These are phyloP conservation scores for Eledona agricola DNA, from an alignment of 2,888 invertebrate genomes.

Conservation along the genomic window DNA sequence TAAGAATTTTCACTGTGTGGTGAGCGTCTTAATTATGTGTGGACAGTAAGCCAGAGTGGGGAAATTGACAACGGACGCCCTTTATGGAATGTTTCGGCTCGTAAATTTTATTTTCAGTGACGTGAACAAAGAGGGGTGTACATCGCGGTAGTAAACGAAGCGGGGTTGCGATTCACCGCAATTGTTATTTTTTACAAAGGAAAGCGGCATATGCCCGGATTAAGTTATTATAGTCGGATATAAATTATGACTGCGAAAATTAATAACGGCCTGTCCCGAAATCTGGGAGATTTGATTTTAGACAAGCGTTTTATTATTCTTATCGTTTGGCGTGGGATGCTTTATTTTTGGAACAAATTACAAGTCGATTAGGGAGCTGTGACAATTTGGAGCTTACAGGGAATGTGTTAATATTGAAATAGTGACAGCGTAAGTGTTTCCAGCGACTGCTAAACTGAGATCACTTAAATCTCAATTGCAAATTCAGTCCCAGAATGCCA, in stretches of 20 bases:
- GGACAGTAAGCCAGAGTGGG: slow-evolving; percentile 24
- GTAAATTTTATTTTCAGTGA: slow-evolving; percentile 51
- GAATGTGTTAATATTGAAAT: too few species aligned
- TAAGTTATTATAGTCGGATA: slow-evolving; percentile 51
- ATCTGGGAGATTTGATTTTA: slow-evolving; percentile 11
- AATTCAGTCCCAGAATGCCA: too few species aligned
- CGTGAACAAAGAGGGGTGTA: slow-evolving; percentile 48
- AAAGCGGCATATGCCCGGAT: slow-evolving; percentile 50
- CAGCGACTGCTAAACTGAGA: too few species aligned
- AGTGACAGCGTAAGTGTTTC: too few species aligned
- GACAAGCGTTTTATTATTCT: too few species aligned
- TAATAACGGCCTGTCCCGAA: slow-evolving; percentile 29
- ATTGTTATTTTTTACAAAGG: slow-evolving; percentile 52
- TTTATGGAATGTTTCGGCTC: slow-evolving; percentile 39
- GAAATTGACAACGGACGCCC: slow-evolving; percentile 37
- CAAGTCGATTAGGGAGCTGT: too few species aligned
- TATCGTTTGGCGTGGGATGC: too few species aligned
- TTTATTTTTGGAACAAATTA: too few species aligned
- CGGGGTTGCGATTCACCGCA: slow-evolving; percentile 50
- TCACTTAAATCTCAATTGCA: too few species aligned
- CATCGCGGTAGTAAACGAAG: slow-evolving; percentile 48
- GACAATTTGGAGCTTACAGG: too few species aligned
- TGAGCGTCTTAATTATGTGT: slow-evolving; percentile 26
- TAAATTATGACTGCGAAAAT: slow-evolving; percentile 46
- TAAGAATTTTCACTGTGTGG: slow-evolving; percentile 17